Evolutionary conservation across 2,888 invertebrate genomes (phyloP).

Genomic region (Trachelus troglodyta): DNA sequence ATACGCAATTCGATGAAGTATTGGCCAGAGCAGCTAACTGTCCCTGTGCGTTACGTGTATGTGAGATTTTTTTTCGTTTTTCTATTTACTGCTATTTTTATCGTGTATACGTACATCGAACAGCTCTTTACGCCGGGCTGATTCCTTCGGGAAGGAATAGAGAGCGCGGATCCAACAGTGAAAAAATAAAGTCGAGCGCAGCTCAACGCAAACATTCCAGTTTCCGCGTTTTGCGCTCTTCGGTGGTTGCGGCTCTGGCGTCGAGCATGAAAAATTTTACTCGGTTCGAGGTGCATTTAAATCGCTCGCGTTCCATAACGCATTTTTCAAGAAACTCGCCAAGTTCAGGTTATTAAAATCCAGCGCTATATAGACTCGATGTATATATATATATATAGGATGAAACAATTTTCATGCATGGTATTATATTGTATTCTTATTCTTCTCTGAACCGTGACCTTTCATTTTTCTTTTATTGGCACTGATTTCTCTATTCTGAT

Average conservation of each 20-base stretch:
- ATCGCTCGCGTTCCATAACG: constrained; percentile 15
- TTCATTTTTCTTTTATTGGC: background rate
- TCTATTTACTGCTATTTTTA: background rate
- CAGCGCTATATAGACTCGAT: background rate
- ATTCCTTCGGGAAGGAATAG: background rate
- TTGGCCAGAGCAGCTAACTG: background rate
- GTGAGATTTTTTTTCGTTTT: background rate
- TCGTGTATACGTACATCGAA: background rate
- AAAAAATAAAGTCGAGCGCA: constrained; percentile 26
- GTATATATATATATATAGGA: background rate
- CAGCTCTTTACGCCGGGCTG: background rate
- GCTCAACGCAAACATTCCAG: constrained; percentile 30
- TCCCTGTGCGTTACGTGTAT: background rate
- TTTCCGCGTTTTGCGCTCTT: constrained; percentile 11
- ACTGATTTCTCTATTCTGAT: background rate
- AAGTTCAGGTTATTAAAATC: background rate
- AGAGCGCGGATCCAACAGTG: background rate
- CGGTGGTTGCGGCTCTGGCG: constrained; percentile 16
- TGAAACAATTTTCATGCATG: background rate
- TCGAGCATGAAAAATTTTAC: constrained; percentile 30
- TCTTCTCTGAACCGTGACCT: background rate
- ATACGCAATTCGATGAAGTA: background rate
- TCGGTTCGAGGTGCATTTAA: constrained; percentile 18
- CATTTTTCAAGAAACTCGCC: constrained; percentile 21
- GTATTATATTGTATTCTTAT: background rate